Evolutionary conservation across 1,140 invertebrate genomes (phyloP), one percentile per base, ranked within the genome.

Genomic region (Drosophila nigrodunni): DNA sequence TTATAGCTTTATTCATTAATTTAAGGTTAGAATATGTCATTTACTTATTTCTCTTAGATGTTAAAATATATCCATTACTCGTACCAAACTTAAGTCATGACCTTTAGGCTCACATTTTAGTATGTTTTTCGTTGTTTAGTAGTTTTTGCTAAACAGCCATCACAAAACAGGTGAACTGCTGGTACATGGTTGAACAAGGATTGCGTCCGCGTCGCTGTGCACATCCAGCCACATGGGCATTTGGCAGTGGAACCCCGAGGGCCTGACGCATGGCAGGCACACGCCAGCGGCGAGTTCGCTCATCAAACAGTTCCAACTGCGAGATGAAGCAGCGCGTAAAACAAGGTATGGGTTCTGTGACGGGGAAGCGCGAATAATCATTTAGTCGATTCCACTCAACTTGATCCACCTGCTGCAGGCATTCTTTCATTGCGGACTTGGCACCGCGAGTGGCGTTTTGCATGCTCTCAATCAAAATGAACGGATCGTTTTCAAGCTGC

Each of bases 381-480:
- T 7, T n/a, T 0, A 92, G 30, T 15, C 41, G 70, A 43, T 43
- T 62, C 81, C 90, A 90, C 21, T 91, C 77, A 2, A 72, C 60
- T 15, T 65, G 68, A 21, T 91, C 67, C 10, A 75, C 73, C 30
- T 66, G 47, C 37, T 74, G 83, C 25, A 92, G 72, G 18, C 90
- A 92, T 10, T 90, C 68, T 60, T 89, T 92, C 90, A 92, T 91
- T 10, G 78, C 90, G 0, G 66, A 59, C 47, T 89, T 92, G 49
- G 90, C 83, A 0, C 55, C 47, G 2, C 4, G 39, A 13, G 86
- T 72, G 7, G 72, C 21, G 34, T 86, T 86, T 1, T 80, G 35
- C 80, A 92, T 78, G 34, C 54, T 78, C 11, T 92, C 90, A 30
- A 92, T 92, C 21, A 80, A 7, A 54, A 90, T 78, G 18, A 92